phyloP scores from a whole-genome alignment of 2,113 vertebrate species.

The Chamaea fasciata region DNA sequence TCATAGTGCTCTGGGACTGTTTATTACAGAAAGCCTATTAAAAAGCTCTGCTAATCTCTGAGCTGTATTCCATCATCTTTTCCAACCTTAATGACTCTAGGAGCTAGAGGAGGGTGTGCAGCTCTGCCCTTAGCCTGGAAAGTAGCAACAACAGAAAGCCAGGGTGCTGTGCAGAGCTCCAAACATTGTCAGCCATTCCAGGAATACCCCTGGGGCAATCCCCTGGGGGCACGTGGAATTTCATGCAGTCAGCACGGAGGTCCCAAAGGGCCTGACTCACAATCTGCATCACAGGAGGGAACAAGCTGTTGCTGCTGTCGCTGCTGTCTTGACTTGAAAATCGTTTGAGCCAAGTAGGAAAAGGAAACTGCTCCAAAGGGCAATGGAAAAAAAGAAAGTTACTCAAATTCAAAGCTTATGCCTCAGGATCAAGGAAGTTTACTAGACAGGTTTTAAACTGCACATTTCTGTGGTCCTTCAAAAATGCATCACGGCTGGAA shows the following conservation, averaged over 20 bases:
- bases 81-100: background rate
- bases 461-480: slow-evolving; percentile 53
- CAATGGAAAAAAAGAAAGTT: slow-evolving; percentile 56
- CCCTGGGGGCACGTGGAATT: background rate
- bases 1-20: background rate
- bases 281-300: background rate
- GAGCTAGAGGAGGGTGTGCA: background rate
- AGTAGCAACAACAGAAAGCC: background rate
- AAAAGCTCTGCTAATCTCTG: background rate
- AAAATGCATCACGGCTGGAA: slow-evolving; percentile 55
- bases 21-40: slow-evolving; percentile 9
- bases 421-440: slow-evolving; percentile 56
- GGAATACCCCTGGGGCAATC: background rate
- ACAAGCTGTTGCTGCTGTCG: background rate
- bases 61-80: background rate
- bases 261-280: background rate
- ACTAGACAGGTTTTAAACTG: slow-evolving; percentile 52
- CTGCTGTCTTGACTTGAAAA: background rate
- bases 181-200: background rate
- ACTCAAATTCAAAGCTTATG: slow-evolving; percentile 59
- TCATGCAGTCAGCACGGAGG: background rate
- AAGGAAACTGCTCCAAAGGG: slow-evolving; percentile 60
- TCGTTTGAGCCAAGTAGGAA: slow-evolving; percentile 11
- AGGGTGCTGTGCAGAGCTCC: background rate
- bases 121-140: background rate